A percentile compares a stretch with the other conserved stretches of the same genome.
Conservation (phyloP, 2,888 invertebrate genomes). For the Calameuta idolon region DNA sequence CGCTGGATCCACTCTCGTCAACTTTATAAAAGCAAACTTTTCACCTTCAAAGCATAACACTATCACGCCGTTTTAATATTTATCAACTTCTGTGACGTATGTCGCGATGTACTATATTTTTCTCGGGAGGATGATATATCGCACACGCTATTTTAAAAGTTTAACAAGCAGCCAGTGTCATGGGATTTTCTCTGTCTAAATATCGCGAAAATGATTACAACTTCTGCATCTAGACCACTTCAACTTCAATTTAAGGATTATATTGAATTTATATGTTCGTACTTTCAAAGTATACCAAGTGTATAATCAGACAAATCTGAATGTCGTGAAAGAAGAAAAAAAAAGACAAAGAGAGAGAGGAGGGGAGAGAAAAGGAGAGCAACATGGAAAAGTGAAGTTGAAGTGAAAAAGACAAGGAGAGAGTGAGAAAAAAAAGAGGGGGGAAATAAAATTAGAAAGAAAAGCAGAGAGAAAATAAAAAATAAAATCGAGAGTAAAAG, state of each 20-base stretch:
- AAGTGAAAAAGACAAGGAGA: conserved; percentile 8
- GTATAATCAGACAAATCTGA: conserved; percentile 17
- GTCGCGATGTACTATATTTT: not conserved
- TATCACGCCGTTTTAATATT: not conserved
- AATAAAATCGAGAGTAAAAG: no score
- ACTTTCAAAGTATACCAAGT: conserved; percentile 32
- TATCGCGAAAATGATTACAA: not conserved
- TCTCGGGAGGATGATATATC: not conserved
- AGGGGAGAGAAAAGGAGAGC: conserved; percentile 12
- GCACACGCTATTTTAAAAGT: not conserved
- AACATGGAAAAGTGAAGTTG: not conserved
- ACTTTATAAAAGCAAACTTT: not conserved
- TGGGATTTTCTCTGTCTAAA: not conserved
- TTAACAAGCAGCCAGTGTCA: not conserved
- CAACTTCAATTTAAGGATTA: conserved; percentile 30
- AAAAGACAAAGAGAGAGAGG: conserved; percentile 14
- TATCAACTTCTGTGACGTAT: not conserved
- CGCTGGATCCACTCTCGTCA: not conserved
- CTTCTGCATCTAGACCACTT: conserved; percentile 13
- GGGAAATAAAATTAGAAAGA: not conserved
- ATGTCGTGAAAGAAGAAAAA: not conserved
- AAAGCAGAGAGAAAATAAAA: conserved; percentile 13
- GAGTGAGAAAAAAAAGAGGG: not conserved
- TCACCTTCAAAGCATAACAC: not conserved
- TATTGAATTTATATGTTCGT: conserved; percentile 31